These are phyloP conservation scores for Oligia latruncula DNA, from an alignment of 2,888 invertebrate genomes.

Conservation along the genomic window DNA sequence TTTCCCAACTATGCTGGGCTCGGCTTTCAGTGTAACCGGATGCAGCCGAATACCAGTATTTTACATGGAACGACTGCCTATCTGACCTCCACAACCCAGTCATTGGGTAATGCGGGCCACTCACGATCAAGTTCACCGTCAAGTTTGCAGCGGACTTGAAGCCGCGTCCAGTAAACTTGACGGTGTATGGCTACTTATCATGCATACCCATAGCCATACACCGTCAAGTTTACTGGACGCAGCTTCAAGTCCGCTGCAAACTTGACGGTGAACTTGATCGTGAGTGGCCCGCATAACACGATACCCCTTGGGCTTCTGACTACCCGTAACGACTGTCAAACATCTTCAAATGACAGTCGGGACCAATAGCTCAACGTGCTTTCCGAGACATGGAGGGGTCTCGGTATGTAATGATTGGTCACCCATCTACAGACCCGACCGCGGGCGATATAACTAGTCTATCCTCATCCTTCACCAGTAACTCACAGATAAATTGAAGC, in stretches of 20 bases:
- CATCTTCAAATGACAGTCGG: background rate
- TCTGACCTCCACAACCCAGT: background rate
- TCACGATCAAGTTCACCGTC: too few relatives aligned
- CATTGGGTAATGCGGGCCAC: background rate
- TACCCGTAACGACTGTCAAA: background rate
- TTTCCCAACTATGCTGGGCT: background rate
- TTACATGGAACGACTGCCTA: background rate
- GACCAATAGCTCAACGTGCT: too few relatives aligned
- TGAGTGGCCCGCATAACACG: background rate
- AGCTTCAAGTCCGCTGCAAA: too few relatives aligned
- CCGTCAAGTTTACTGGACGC: too few relatives aligned
- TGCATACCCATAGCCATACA: too few relatives aligned
- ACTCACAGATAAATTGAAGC: conserved; percentile 66
- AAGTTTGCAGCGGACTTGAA: too few relatives aligned
- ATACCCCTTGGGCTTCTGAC: background rate
- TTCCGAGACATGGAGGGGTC: background rate
- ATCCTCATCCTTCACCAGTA: too few relatives aligned
- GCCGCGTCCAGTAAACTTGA: too few relatives aligned
- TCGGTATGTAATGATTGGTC: background rate
- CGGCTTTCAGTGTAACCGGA: background rate
- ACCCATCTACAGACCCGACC: background rate
- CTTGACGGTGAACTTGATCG: too few relatives aligned
- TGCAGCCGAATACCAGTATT: background rate
- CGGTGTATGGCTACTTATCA: too few relatives aligned
- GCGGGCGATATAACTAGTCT: too few relatives aligned